phyloP scores from a whole-genome alignment of 2,888 invertebrate genomes.

The Ligdia adustata region DNA sequence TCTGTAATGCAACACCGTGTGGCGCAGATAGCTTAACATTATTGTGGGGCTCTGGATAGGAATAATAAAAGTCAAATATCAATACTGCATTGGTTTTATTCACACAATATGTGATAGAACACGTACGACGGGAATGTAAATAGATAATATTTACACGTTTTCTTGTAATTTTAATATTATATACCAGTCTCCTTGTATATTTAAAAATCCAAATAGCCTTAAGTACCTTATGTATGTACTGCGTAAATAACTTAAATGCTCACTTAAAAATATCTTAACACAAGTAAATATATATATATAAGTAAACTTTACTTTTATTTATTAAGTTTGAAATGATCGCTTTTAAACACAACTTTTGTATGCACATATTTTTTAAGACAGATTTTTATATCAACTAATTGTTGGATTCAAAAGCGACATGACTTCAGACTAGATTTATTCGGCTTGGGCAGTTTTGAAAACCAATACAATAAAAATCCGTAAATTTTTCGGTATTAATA shows the following conservation, averaged over 20 bases:
- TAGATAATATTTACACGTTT: slow-evolving; percentile 55
- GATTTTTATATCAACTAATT: slow-evolving; percentile 17
- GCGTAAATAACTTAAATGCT: slow-evolving; percentile 80
- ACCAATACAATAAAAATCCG: too few species aligned
- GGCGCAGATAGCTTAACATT: too few species aligned
- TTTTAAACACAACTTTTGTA: slow-evolving; percentile 52
- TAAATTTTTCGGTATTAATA: too few species aligned
- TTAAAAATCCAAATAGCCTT: slow-evolving; percentile 73
- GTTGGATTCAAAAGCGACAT: slow-evolving; percentile 61
- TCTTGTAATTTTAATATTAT: slow-evolving; percentile 64
- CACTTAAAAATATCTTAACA: slow-evolving; percentile 61
- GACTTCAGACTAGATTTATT: slow-evolving; percentile 76
- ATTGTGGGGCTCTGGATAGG: too few species aligned
- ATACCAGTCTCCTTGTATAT: slow-evolving; percentile 80
- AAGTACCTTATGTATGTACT: slow-evolving; percentile 68
- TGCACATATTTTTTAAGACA: slow-evolving; percentile 1
- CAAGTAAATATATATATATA: slow-evolving; percentile 46
- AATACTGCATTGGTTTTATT: slow-evolving; percentile 82
- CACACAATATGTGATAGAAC: slow-evolving; percentile 56
- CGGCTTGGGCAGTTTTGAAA: too few species aligned
- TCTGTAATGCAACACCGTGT: too few species aligned
- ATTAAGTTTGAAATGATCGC: slow-evolving; percentile 57
- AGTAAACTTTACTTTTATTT: slow-evolving; percentile 48
- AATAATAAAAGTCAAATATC: slow-evolving; percentile 61
- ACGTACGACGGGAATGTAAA: slow-evolving; percentile 74